These are phyloP conservation scores for Tetheella fluctuosa DNA, from an alignment of 2,888 invertebrate species.

Conservation along the genomic window DNA sequence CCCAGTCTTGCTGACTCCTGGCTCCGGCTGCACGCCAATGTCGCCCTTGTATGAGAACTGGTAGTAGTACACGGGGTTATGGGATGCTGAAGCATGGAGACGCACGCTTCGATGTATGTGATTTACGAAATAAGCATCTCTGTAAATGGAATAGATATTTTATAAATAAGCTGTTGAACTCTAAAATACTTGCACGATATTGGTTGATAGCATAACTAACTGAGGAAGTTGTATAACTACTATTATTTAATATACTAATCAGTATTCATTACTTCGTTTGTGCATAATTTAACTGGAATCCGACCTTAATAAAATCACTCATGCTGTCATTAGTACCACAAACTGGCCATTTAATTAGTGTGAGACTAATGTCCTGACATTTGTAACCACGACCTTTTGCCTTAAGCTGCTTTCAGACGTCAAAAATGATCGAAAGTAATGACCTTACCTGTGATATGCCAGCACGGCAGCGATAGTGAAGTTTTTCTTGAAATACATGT, in stretches of 20 bases:
- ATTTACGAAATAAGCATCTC: conserved; percentile 70
- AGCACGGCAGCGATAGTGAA: conserved; percentile 52
- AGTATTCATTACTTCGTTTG: background rate
- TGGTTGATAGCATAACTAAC: background rate
- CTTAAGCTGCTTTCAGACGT: background rate
- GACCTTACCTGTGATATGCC: conserved; percentile 68
- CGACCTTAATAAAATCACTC: background rate
- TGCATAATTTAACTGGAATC: background rate
- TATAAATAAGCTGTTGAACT: background rate
- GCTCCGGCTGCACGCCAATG: conserved; percentile 57
- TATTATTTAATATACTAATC: background rate
- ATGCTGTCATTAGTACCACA: background rate
- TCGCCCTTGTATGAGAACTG: conserved; percentile 64
- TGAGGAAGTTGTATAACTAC: background rate
- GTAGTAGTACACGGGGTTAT: conserved; percentile 63
- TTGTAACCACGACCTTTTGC: background rate
- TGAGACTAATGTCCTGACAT: background rate
- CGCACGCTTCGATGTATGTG: conserved; percentile 66
- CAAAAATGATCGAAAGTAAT: background rate
- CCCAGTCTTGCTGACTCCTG: conserved; percentile 55
- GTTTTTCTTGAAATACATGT: conserved; percentile 64
- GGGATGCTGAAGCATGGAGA: conserved; percentile 48
- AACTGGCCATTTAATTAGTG: background rate
- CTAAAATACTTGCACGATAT: background rate
- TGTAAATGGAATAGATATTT: conserved; percentile 32